Base-by-base conservation (phyloP, 2,888 invertebrate genomes). In the Andrena minutula region DNA sequence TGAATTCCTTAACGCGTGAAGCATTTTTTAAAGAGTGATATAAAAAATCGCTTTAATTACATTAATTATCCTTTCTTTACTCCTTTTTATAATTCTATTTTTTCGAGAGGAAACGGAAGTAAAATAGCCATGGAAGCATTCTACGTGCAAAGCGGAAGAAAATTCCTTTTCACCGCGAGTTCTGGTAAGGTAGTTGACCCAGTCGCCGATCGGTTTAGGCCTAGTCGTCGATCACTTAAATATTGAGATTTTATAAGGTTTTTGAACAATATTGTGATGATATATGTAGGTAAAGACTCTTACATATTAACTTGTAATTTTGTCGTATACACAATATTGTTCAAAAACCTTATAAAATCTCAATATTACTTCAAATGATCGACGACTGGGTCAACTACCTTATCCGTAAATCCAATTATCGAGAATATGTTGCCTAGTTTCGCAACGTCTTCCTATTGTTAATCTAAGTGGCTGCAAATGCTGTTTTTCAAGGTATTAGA, bases 31-130 rank as follows among this genome's bases (percentile, higher is more conserved):
- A 47, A 61, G 23, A 69, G 28, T 20, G 0, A 63, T 1, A 4
- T 2, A 3, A 51, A 53, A 53, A 49, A 60, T 28, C 12, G 20
- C 61, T 0, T 61, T 75, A 41, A 75, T 75, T 53, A n/a, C 23
- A 7, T 23, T 2, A 58, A 58, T 73, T 49, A 64, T 6, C 10
- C 6, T 30, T 26, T 47, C 61, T 2, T 12, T 2, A 32, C 7
- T 16, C 2, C 30, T 61, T 61, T 63, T 26, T 16, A 10, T 4
- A 47, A 16, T 47, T 4, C 12, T 5, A 2, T 60, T 30, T 28
- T 70, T 49, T 6, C 35, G 28, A 20, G 32, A 26, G 6, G 6
- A 28, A 10, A 10, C 7, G 30, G n/a, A 41, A 73, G 20, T 72
- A 23, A 63, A 72, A 51, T 30, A 58, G 0, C 20, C 41, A n/a